Percentiles rank a stretch among this genome's conserved stretches.
These are phyloP conservation scores for Pachyramphus minor DNA, from an alignment of 2,113 vertebrate species.

Conservation along the genomic window DNA sequence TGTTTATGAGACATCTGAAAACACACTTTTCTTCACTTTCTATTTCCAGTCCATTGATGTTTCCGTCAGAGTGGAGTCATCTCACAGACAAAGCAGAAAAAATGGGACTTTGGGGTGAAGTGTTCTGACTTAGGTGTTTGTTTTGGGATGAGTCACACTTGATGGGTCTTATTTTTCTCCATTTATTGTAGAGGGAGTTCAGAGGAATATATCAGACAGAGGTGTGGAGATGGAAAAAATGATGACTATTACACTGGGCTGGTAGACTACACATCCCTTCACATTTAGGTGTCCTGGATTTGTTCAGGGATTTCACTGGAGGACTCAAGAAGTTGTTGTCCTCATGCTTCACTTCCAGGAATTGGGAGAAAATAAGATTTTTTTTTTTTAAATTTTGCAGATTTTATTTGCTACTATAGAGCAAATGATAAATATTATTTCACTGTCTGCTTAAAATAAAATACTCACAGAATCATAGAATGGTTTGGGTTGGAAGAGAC, in stretches of 20 bases:
- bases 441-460: background rate
- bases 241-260: background rate
- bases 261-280: background rate
- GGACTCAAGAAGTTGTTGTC: background rate
- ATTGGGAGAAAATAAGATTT: background rate
- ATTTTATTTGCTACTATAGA: background rate
- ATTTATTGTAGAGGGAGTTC: background rate
- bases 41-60: background rate
- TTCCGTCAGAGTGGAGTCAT: background rate
- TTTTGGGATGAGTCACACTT: background rate
- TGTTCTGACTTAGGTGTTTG: background rate
- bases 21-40: background rate
- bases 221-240: background rate
- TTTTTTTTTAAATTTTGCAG: background rate
- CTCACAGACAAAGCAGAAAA: background rate
- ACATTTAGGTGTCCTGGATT: fast-evolving
- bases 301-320: background rate
- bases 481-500: background rate
- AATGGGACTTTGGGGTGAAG: background rate
- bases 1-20: background rate
- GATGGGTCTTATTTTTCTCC: background rate
- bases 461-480: background rate
- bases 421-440: background rate
- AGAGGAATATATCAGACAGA: background rate
- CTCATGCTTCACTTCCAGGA: background rate